phyloP scores from a whole-genome alignment of 2,797 vertebrate species.

The Microcaecilia unicolor region DNA sequence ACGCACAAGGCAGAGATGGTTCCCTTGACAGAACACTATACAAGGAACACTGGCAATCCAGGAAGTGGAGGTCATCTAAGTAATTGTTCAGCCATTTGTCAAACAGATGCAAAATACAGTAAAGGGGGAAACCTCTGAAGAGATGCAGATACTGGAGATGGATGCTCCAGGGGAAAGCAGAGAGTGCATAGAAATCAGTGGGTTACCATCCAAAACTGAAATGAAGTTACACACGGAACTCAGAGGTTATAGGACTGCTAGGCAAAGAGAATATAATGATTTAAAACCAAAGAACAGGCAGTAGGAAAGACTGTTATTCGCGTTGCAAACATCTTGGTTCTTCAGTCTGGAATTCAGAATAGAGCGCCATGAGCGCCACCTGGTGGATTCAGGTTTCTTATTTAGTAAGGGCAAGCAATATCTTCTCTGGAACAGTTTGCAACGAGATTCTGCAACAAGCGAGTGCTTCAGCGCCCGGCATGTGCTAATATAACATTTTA shows the following conservation, averaged over 20 bases:
- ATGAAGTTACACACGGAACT: conserved; percentile 13
- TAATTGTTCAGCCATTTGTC: too few relatives aligned
- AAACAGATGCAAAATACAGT: conserved; percentile 8
- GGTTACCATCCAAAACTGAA: conserved; percentile 9
- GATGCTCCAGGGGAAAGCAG: conserved; percentile 12
- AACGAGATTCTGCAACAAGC: too few relatives aligned
- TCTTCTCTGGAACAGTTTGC: too few relatives aligned
- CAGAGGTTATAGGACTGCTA: conserved; percentile 21
- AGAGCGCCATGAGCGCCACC: conserved; percentile 55
- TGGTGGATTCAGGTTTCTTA: conserved; percentile 19
- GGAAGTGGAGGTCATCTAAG: too few relatives aligned
- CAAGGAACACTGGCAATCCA: not conserved
- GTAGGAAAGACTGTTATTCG: conserved; percentile 24
- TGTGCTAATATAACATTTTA: too few relatives aligned
- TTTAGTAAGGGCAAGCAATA: not conserved
- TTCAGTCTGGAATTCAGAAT: too few relatives aligned
- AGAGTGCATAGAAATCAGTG: conserved; percentile 9
- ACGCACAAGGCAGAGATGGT: conserved; percentile 10
- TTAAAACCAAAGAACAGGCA: conserved; percentile 21
- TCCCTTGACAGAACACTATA: conserved; percentile 14
- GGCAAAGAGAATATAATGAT: conserved; percentile 27
- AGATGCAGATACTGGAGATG: not conserved
- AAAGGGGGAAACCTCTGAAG: conserved; percentile 15
- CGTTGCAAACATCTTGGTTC: not conserved
- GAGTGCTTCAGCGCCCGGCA: too few relatives aligned